These are phyloP conservation scores for Lophius americanus DNA, from an alignment of 2,797 vertebrate genomes.

Conservation along the genomic window DNA sequence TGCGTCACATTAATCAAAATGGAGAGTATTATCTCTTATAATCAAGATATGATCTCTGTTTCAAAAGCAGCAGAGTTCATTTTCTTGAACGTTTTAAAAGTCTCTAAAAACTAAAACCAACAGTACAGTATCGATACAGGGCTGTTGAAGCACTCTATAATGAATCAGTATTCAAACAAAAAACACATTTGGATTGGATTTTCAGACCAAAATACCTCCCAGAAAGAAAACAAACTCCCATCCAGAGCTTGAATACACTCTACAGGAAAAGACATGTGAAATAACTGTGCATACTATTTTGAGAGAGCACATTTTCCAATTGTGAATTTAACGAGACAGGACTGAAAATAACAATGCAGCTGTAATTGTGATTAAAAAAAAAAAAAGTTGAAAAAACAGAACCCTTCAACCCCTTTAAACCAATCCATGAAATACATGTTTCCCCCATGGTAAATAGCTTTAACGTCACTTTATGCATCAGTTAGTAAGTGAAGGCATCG, in stretches of 20 bases:
- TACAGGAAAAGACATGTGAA: constrained; percentile 25
- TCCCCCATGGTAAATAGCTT: background rate
- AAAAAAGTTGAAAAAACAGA: background rate
- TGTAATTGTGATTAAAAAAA: background rate
- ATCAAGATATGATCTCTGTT: constrained; percentile 34
- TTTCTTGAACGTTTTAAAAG: constrained; percentile 20
- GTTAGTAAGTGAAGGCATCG: background rate
- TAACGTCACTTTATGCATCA: background rate
- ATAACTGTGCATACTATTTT: constrained; percentile 14
- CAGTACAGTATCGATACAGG: background rate
- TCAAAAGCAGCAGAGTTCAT: constrained; percentile 27
- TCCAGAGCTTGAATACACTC: constrained; percentile 16
- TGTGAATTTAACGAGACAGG: constrained; percentile 1
- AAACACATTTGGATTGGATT: constrained; percentile 31
- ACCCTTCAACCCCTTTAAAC: background rate
- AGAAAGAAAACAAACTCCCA: constrained; percentile 22
- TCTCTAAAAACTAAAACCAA: constrained; percentile 4
- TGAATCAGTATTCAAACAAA: constrained; percentile 8
- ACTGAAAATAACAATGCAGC: constrained; percentile 3
- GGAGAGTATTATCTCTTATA: constrained; percentile 41
- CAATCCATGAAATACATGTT: background rate
- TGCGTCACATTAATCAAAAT: constrained; percentile 55
- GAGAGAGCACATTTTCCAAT: background rate
- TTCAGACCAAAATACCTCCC: background rate
- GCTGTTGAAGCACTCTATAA: background rate